Percentiles rank a stretch among this genome's conserved stretches.
phyloP scores from a whole-genome alignment of 2,888 invertebrate species.

The Sphaerophoria rueppellii region DNA sequence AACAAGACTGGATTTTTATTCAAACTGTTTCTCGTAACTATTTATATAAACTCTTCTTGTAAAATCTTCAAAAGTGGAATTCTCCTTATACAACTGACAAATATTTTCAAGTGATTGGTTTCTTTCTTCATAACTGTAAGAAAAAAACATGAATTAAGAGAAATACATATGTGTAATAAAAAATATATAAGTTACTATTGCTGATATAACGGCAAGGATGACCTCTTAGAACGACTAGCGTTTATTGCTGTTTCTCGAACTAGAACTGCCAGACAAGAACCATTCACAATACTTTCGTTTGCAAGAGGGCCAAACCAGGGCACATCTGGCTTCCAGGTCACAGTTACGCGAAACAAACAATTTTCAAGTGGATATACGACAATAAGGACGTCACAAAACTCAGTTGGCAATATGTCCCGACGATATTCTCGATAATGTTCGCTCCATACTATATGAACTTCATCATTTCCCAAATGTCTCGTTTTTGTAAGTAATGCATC shows the following conservation, averaged over 20 bases:
- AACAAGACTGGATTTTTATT: too few species aligned
- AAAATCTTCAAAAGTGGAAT: constrained; percentile 95
- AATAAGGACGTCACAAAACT: constrained; percentile 99
- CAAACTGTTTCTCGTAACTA: too few species aligned
- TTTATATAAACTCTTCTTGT: constrained; percentile 87
- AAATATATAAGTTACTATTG: constrained; percentile 87
- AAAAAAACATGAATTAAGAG: constrained; percentile 18
- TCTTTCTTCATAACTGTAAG: constrained; percentile 93
- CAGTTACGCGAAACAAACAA: constrained; percentile 93
- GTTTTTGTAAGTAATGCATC: constrained; percentile 96
- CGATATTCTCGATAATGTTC: constrained; percentile 98
- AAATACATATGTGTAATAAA: background rate
- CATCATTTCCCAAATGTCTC: constrained; percentile 98
- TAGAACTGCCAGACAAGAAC: constrained; percentile 88
- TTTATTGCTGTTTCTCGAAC: constrained; percentile 95
- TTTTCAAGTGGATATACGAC: constrained; percentile 96
- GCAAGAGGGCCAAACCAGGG: constrained; percentile 98
- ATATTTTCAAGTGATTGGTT: constrained; percentile 92
- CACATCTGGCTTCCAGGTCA: constrained; percentile 93
- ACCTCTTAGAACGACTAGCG: constrained; percentile 95
- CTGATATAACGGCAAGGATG: constrained; percentile 94
- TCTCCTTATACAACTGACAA: constrained; percentile 92
- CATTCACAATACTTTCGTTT: constrained; percentile 90
- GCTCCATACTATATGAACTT: constrained; percentile 99
- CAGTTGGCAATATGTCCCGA: constrained; percentile 98